Percentiles rank a stretch among this genome's conserved stretches.
phyloP scores from a whole-genome alignment of 2,888 invertebrate species.

The Agriopis marginaria region DNA sequence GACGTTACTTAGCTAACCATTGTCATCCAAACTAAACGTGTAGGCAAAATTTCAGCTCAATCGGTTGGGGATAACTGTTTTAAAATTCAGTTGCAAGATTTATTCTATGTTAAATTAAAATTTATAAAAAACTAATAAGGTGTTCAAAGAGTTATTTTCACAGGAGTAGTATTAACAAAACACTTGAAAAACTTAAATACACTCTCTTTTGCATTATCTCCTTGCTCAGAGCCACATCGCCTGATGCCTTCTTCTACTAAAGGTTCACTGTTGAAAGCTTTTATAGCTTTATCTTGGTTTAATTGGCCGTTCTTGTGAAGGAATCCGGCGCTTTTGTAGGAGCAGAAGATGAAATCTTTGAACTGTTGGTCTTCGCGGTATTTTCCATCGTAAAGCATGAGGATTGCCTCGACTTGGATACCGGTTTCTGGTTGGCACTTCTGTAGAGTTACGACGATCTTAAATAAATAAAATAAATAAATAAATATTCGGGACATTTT shows the following conservation, averaged over 20 bases:
- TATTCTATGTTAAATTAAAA: too few species aligned
- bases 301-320: conserved; percentile 26
- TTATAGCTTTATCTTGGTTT: conserved; percentile 20
- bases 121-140: too few species aligned
- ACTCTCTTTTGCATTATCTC: conserved; percentile 21
- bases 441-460: conserved; percentile 19
- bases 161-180: conserved; percentile 8
- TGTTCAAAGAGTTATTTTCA: too few species aligned
- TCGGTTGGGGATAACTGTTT: too few species aligned
- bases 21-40: too few species aligned
- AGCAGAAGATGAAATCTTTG: conserved; percentile 36
- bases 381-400: conserved; percentile 30
- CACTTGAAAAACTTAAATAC: conserved; percentile 40
- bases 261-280: conserved; percentile 24
- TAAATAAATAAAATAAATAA: too few species aligned
- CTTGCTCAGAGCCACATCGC: conserved; percentile 30
- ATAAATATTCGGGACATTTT: too few species aligned
- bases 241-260: conserved; percentile 17
- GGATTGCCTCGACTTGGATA: conserved; percentile 7
- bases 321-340: conserved; percentile 30
- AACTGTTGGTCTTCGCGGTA: conserved; percentile 34
- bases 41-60: too few species aligned
- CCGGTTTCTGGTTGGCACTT: conserved; percentile 32
- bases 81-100: too few species aligned
- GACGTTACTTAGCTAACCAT: too few species aligned